Conservation (phyloP, 2,888 invertebrate species). For the Lochmaea capreae region DNA sequence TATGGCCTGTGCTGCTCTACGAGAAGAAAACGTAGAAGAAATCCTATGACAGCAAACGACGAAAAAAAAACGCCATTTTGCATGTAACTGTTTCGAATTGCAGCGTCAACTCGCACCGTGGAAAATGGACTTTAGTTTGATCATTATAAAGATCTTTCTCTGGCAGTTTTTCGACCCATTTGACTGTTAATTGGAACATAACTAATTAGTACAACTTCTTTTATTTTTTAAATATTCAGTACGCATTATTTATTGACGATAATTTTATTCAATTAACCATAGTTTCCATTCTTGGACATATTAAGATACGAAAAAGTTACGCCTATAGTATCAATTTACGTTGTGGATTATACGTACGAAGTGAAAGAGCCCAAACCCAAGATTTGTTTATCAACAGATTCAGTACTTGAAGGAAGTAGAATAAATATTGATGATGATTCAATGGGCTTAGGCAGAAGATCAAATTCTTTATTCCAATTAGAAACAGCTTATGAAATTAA, state of each 20-base stretch:
- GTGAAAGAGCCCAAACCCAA: slow-evolving; percentile 27
- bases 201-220: too few species aligned
- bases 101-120: too few species aligned
- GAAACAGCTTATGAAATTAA: not conserved
- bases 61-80: too few species aligned
- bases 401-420: not conserved
- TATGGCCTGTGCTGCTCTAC: too few species aligned
- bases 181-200: too few species aligned
- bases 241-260: not conserved
- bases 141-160: too few species aligned
- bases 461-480: not conserved
- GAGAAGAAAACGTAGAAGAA: too few species aligned
- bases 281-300: slow-evolving; percentile 60
- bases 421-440: not conserved
- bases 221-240: too few species aligned
- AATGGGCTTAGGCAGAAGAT: not conserved
- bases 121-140: too few species aligned
- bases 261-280: not conserved
- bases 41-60: too few species aligned
- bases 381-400: not conserved
- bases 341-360: slow-evolving; percentile 57
- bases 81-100: too few species aligned
- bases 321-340: slow-evolving; percentile 55
- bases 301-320: slow-evolving; percentile 52
- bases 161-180: too few species aligned